A percentile compares a stretch with the other conserved stretches of the same genome.
Conservation (phyloP, 2,888 invertebrate species). For the Agapostemon virescens region DNA sequence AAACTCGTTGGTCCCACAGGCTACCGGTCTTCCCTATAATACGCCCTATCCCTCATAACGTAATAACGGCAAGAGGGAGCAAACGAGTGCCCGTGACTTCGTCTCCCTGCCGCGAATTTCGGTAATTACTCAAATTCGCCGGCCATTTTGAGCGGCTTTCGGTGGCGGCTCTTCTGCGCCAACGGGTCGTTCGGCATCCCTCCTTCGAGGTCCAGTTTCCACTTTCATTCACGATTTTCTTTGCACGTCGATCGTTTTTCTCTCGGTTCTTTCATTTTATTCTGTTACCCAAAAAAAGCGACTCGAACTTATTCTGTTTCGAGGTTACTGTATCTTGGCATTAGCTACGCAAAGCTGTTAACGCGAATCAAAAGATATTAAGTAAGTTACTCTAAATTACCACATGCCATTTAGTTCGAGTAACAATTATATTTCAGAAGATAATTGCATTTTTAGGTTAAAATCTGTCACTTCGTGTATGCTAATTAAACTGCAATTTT, state of each 20-base stretch:
- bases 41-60: conserved; percentile 75
- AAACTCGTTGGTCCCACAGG: conserved; percentile 76
- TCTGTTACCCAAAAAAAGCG: too few species aligned
- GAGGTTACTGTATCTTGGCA: too few species aligned
- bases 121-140: conserved; percentile 70
- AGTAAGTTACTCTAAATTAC: too few species aligned
- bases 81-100: conserved; percentile 76
- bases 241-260: not conserved
- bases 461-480: too few species aligned
- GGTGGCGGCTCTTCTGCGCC: not conserved
- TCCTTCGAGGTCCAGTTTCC: not conserved
- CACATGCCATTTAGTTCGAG: too few species aligned
- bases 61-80: conserved; percentile 72
- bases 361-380: too few species aligned
- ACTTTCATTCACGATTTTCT: not conserved
- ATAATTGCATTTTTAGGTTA: too few species aligned
- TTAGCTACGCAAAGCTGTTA: too few species aligned
- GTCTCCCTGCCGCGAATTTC: conserved; percentile 62
- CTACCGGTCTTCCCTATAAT: conserved; percentile 80
- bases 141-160: conserved; percentile 17
- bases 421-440: too few species aligned
- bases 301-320: too few species aligned
- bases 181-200: not conserved
- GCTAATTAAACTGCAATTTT: not conserved
- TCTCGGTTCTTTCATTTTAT: too few species aligned